Conservation (phyloP, 2,113 vertebrate species). For the Oxyruncus cristatus region DNA sequence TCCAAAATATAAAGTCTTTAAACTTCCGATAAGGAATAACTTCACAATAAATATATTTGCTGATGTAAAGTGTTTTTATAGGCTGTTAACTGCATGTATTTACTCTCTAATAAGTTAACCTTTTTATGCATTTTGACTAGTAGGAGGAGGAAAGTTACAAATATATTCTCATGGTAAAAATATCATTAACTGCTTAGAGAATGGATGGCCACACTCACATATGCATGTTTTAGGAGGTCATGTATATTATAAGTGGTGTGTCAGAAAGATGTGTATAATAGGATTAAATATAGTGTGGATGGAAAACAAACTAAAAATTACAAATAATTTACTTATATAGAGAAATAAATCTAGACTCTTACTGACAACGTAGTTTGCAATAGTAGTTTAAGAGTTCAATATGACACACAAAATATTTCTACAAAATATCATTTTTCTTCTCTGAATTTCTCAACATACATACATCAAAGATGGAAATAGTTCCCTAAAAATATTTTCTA, state of each 20-base stretch:
- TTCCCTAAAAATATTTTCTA: background rate
- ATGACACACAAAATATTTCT: background rate
- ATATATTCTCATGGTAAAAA: background rate
- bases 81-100: background rate
- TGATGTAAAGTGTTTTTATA: background rate
- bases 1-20: background rate
- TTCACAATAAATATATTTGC: background rate
- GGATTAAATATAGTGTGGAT: background rate
- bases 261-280: background rate
- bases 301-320: slow-evolving; percentile 1
- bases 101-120: background rate
- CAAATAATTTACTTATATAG: background rate
- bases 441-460: background rate
- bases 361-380: background rate
- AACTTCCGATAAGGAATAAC: background rate
- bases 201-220: background rate
- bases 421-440: background rate
- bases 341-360: background rate
- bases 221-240: background rate
- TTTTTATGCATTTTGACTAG: background rate
- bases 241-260: background rate
- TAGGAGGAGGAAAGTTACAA: background rate
- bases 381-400: background rate
- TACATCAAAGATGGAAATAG: background rate
- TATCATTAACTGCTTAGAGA: background rate